Conservation (phyloP, 2,888 invertebrate genomes). For the Lordiphosa fenestrarum region DNA sequence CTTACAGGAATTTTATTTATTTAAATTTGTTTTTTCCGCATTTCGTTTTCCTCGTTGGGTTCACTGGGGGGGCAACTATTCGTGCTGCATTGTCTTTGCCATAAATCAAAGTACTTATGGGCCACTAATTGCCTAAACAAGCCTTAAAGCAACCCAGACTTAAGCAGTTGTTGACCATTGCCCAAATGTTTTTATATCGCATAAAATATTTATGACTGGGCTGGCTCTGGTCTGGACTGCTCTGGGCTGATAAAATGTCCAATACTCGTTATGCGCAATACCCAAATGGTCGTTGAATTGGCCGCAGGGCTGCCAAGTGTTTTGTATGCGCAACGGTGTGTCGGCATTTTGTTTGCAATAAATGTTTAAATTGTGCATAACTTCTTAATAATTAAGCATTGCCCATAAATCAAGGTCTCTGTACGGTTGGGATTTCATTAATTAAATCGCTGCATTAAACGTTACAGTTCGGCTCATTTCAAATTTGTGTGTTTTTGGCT, state of each 20-base stretch:
- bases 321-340: slow-evolving; percentile 61
- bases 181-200: slow-evolving; percentile 51
- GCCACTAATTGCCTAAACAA: slow-evolving; percentile 61
- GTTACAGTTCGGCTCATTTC: slow-evolving; percentile 36
- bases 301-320: slow-evolving; percentile 5
- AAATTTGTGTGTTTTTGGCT: slow-evolving; percentile 27
- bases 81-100: slow-evolving; percentile 20
- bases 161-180: slow-evolving; percentile 12
- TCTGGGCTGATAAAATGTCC: slow-evolving; percentile 48
- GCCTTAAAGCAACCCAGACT: slow-evolving; percentile 42
- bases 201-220: slow-evolving; percentile 66
- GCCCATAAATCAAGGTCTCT: slow-evolving; percentile 53
- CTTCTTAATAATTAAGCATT: slow-evolving; percentile 69
- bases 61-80: not conserved
- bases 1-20: slow-evolving; percentile 34
- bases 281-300: slow-evolving; percentile 20
- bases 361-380: slow-evolving; percentile 71
- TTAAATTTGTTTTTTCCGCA: slow-evolving; percentile 33
- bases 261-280: slow-evolving; percentile 24
- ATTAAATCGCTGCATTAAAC: slow-evolving; percentile 55
- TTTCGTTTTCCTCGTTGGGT: not conserved
- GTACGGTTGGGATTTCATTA: slow-evolving; percentile 40
- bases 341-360: slow-evolving; percentile 56
- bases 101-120: slow-evolving; percentile 54
- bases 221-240: slow-evolving; percentile 7